Evolutionary conservation across 2,888 invertebrate genomes (phyloP).

Genomic region (Phania funesta): DNA sequence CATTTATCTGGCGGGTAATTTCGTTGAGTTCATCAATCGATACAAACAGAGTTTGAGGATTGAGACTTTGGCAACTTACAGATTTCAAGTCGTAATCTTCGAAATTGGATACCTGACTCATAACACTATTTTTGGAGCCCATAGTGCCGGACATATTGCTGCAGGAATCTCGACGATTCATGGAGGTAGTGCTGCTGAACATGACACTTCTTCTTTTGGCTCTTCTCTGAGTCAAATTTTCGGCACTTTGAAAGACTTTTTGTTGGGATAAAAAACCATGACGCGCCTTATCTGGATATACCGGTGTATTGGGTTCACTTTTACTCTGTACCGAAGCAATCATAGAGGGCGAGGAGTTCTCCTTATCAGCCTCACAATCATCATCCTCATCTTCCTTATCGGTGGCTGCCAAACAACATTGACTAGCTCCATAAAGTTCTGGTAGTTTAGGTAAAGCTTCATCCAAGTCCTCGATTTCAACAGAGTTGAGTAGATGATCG

Average conservation of each 20-base stretch:
- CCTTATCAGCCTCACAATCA: conserved; percentile 72
- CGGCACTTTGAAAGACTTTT: conserved; percentile 75
- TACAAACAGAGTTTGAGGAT: conserved; percentile 78
- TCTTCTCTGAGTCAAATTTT: conserved; percentile 67
- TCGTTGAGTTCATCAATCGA: conserved; percentile 80
- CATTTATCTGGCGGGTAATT: conserved; percentile 79
- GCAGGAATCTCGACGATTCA: conserved; percentile 65
- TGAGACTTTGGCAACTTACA: conserved; percentile 79
- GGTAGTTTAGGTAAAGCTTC: conserved; percentile 73
- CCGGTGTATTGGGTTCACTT: conserved; percentile 74
- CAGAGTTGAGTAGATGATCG: conserved; percentile 63
- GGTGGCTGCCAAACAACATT: conserved; percentile 70
- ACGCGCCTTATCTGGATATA: conserved; percentile 69
- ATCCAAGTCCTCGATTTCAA: conserved; percentile 71
- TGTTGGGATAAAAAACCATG: conserved; percentile 69
- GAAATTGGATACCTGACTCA: conserved; percentile 71
- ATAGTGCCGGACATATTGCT: conserved; percentile 36
- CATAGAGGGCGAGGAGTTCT: conserved; percentile 71
- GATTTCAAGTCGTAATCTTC: conserved; percentile 79
- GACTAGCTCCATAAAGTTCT: conserved; percentile 73
- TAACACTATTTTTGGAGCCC: conserved; percentile 75
- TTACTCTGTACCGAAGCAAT: conserved; percentile 68
- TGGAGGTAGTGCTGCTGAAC: conserved; percentile 70
- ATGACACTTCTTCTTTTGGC: conserved; percentile 68
- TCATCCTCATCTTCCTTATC: conserved; percentile 52